These are phyloP conservation scores for Sycobia sp. DNA, from an alignment of 1,140 invertebrate genomes.

Conservation along the genomic window DNA sequence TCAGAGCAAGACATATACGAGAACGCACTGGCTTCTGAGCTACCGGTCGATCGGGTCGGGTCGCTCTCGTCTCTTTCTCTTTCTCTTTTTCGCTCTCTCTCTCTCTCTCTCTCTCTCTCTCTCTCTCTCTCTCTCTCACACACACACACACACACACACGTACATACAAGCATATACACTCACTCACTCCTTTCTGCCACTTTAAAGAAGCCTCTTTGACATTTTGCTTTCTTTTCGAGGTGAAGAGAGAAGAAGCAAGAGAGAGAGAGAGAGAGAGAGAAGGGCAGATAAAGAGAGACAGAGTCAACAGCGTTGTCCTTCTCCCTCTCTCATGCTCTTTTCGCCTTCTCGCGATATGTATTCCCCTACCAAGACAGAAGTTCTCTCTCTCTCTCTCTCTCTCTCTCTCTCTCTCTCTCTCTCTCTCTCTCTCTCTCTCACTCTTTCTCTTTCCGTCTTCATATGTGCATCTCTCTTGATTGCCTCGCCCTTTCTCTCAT, in stretches of 20 bases:
- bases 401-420: neutral
- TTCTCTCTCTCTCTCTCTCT: neutral
- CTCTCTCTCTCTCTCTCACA: too few species aligned
- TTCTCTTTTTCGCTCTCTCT: constrained; percentile 18
- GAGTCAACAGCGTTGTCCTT: neutral
- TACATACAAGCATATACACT: too few species aligned
- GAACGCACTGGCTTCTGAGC: constrained; percentile 37
- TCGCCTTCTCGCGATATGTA: neutral
- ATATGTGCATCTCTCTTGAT: constrained; percentile 20
- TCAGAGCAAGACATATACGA: constrained; percentile 52
- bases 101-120: constrained; percentile 40
- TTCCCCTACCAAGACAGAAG: neutral
- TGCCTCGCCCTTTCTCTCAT: constrained; percentile 26
- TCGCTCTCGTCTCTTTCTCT: constrained; percentile 49
- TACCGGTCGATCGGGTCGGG: constrained; percentile 58
- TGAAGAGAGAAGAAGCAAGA: neutral
- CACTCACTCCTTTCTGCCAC: too few species aligned
- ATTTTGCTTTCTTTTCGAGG: constrained; percentile 47
- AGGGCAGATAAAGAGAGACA: too few species aligned
- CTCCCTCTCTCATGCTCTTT: neutral
- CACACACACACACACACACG: too few species aligned
- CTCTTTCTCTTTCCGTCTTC: too few species aligned
- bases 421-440: constrained; percentile 33
- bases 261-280: too few species aligned
- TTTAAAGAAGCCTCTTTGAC: neutral